A percentile compares a stretch with the other conserved stretches of the same genome.
phyloP scores from a whole-genome alignment of 2,888 invertebrate species.

The Diarsia dahlii region DNA sequence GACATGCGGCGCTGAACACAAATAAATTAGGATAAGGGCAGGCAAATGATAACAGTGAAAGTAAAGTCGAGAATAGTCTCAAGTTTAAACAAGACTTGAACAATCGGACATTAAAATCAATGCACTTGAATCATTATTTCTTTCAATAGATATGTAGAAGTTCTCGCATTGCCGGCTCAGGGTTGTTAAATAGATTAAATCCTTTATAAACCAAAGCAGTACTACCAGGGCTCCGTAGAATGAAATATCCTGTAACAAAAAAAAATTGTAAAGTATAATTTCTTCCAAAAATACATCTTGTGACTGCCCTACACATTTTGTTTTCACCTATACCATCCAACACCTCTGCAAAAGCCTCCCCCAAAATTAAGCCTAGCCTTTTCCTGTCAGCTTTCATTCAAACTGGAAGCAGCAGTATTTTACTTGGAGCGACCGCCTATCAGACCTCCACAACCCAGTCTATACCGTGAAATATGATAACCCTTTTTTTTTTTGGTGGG shows the following conservation, averaged over 20 bases:
- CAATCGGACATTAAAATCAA: conserved; percentile 8
- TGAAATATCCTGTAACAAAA: conserved; percentile 4
- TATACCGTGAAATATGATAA: no score
- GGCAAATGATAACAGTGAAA: no score
- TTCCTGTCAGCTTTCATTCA: no score
- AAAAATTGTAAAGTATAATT: neutral
- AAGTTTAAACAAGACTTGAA: neutral
- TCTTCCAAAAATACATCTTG: neutral
- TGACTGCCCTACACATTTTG: neutral
- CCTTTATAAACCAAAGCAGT: conserved; percentile 6
- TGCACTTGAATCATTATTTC: neutral
- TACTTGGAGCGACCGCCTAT: no score
- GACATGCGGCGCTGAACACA: no score
- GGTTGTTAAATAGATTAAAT: neutral
- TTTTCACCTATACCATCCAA: neutral
- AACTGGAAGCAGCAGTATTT: no score
- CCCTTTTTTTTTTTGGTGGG: no score
- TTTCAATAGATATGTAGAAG: conserved; percentile 15
- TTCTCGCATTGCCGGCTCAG: conserved; percentile 20
- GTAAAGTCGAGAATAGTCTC: neutral
- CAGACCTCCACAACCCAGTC: no score
- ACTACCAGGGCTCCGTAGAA: neutral
- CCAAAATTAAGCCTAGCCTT: no score
- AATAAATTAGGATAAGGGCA: no score
- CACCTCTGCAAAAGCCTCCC: neutral